Evolutionary conservation across 92 coral and sea anemone species (phyloP), one percentile per base, ranked within the genome.

Genomic region (Hydrozoanthus gracilis): DNA sequence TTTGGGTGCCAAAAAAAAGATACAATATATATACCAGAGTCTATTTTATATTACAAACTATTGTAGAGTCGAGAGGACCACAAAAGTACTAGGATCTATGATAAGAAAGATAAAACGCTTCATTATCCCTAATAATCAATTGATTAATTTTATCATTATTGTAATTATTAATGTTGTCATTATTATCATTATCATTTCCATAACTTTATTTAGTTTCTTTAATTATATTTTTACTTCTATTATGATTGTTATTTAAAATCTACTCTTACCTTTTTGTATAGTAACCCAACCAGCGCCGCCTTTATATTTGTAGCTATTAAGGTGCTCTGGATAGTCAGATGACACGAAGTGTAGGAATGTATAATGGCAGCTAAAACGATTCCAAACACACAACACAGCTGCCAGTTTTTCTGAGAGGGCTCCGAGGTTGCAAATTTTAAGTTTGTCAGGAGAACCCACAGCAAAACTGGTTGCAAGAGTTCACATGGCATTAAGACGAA

Each of bases 201-300:
- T 7, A 0, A 13, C 9, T 54, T 54, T 54, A 54, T 54, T 54
- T 27, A 27, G 39, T 27, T 27, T 2, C 1, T 27, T 27, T 27
- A 27, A 27, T 27, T 27, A 27, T 54, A 54, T 54, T 54, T 7
- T 54, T 54, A 54, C 8, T 54, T 0, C 8, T 54, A 7, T 54
- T 54, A 54, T 54, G 8, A 54, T 54, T 54, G 13, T 54, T 54
- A 7, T 54, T 13, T 2, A 13, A 54, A 13, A 7, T 54, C 13
- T 54, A 54, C 61, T 54, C 76, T 71, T 35, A 71, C 76, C 76
- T 71, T 71, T 45, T 71, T 71, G 52, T 71, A 71, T 51, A 71
- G 4, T 51, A 71, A 51, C 14, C 76, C 76, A 4, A 71, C 51
- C 4, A 71, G 47, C 3, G 76, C 44, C 18, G 76, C 51, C 47